Evolutionary conservation across 2,113 vertebrate species (phyloP).

Genomic region (Epinephelus moara): DNA sequence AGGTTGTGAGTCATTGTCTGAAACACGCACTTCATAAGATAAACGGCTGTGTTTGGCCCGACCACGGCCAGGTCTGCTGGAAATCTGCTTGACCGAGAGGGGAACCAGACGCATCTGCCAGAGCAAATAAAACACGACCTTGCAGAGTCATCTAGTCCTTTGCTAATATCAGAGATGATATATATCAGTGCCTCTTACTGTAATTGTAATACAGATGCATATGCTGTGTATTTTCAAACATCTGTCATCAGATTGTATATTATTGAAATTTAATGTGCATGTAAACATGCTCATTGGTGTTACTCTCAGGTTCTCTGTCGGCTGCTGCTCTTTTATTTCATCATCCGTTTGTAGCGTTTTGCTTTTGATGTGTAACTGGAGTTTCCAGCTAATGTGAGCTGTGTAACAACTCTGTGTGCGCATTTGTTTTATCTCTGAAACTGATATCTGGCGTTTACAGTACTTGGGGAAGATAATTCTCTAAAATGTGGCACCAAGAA

Average conservation of each 20-base stretch:
- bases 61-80: too few species aligned
- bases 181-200: not conserved
- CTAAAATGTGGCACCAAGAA: conserved; percentile 8
- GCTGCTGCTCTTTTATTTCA: conserved; percentile 33
- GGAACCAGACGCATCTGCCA: too few species aligned
- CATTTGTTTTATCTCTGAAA: conserved; percentile 44
- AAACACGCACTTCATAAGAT: too few species aligned
- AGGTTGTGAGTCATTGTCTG: too few species aligned
- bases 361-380: conserved; percentile 47
- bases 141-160: not conserved
- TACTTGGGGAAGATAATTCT: conserved; percentile 6
- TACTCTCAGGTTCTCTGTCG: conserved; percentile 13
- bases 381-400: conserved; percentile 35
- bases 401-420: conserved; percentile 23
- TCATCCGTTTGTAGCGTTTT: conserved; percentile 19
- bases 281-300: conserved; percentile 21
- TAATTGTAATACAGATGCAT: not conserved
- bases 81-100: too few species aligned
- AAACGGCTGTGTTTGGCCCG: too few species aligned
- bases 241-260: conserved; percentile 6
- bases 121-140: too few species aligned
- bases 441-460: conserved; percentile 40
- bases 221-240: conserved; percentile 6
- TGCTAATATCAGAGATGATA: conserved; percentile 3
- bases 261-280: conserved; percentile 25